Percentiles rank a stretch among this genome's conserved stretches.
phyloP scores from a whole-genome alignment of 2,113 vertebrate genomes.

The Ia io region DNA sequence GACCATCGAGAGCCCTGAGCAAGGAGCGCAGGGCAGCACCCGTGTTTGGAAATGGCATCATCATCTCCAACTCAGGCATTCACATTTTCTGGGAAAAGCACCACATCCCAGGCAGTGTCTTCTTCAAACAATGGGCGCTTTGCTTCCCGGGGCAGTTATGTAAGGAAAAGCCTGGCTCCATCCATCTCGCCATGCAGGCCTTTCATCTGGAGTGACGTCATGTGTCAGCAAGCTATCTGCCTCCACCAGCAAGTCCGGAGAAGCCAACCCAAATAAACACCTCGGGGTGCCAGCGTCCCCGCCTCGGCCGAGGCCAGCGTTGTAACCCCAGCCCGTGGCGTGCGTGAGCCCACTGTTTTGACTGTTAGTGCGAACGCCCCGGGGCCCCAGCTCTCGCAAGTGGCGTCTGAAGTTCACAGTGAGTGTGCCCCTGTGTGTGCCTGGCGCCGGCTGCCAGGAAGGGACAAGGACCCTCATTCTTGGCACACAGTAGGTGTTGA shows the following conservation, averaged over 20 bases:
- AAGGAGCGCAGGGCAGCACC: not conserved
- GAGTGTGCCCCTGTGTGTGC: not conserved
- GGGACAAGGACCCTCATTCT: not conserved
- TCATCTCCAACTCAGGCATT: not conserved
- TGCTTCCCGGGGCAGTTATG: not conserved
- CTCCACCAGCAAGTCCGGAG: not conserved
- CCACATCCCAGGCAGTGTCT: not conserved
- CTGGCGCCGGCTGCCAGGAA: not conserved
- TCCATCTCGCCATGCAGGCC: not conserved
- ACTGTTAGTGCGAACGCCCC: not conserved
- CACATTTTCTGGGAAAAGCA: not conserved
- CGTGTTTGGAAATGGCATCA: not conserved
- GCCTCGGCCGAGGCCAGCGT: not conserved
- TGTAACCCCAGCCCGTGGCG: not conserved
- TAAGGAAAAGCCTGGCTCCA: not conserved
- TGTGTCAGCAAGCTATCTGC: slow-evolving; percentile 11
- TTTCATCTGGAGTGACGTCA: slow-evolving; percentile 55
- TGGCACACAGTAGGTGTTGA: slow-evolving; percentile 38
- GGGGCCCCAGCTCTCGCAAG: not conserved
- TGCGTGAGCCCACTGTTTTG: not conserved
- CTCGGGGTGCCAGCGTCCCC: not conserved
- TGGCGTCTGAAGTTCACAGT: slow-evolving; percentile 38
- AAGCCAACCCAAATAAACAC: slow-evolving; percentile 54
- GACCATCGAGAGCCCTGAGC: not conserved
- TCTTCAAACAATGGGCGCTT: not conserved